Conservation (phyloP, 2,888 invertebrate species). For the Mesorhabditis belari region DNA sequence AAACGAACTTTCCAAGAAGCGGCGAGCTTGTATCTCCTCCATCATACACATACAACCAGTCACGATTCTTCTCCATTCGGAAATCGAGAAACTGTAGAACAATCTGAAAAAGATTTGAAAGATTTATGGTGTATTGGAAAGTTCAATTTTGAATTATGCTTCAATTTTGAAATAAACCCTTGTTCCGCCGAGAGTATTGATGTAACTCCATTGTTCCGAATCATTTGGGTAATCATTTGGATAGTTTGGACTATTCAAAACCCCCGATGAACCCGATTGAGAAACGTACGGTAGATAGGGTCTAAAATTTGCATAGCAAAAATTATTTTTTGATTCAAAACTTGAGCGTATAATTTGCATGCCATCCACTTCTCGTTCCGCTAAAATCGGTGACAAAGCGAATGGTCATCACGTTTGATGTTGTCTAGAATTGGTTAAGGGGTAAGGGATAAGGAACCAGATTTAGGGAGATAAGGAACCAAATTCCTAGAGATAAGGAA, state of each 20-base stretch:
- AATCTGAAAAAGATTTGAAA: not conserved
- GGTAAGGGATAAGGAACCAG: not conserved
- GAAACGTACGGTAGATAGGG: not conserved
- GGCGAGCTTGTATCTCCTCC: not conserved
- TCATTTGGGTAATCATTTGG: not conserved
- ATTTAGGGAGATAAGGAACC: no score
- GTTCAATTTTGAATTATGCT: no score
- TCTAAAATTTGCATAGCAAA: not conserved
- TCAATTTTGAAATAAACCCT: not conserved
- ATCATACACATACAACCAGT: not conserved
- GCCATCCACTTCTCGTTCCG: not conserved
- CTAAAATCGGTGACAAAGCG: not conserved
- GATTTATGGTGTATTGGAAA: no score
- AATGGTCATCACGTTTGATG: not conserved
- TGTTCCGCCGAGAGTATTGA: not conserved
- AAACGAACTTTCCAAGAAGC: not conserved
- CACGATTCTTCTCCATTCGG: not conserved
- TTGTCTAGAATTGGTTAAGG: not conserved
- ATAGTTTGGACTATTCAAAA: not conserved
- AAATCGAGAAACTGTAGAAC: not conserved
- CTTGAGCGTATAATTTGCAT: not conserved
- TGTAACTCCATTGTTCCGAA: not conserved
- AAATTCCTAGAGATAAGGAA: no score
- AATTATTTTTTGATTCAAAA: not conserved
- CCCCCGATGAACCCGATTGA: not conserved